A percentile compares a stretch with the other conserved stretches of the same genome.
Conservation (phyloP, 2,113 vertebrate species). For the Neoarius graeffei region DNA sequence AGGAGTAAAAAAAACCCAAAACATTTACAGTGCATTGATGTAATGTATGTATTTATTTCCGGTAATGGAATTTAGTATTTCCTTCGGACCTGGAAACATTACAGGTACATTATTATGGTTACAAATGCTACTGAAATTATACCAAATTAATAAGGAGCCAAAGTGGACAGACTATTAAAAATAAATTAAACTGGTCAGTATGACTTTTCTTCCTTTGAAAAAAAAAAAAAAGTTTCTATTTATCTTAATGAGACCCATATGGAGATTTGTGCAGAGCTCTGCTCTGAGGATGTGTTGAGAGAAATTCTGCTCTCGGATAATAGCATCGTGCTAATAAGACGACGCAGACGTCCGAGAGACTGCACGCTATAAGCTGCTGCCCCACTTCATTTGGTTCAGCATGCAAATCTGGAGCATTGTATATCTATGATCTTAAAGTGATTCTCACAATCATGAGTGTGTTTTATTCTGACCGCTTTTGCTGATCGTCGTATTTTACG, state of each 20-base stretch:
- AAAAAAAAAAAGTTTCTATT: conserved; percentile 74
- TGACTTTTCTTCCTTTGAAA: conserved; percentile 70
- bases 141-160: conserved; percentile 12
- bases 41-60: neutral
- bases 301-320: conserved; percentile 62
- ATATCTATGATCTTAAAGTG: neutral
- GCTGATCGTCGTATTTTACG: neutral
- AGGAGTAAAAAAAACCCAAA: neutral
- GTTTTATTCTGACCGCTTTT: neutral
- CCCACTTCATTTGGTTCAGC: neutral
- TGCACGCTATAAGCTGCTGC: conserved; percentile 17
- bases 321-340: conserved; percentile 56
- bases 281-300: conserved; percentile 60
- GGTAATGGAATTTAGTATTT: neutral
- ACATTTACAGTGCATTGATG: neutral
- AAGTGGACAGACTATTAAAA: conserved; percentile 37
- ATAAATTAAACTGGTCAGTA: conserved; percentile 64
- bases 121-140: neutral
- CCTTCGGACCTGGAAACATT: neutral
- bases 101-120: neutral
- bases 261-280: conserved; percentile 67
- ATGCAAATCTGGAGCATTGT: neutral
- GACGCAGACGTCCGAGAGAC: conserved; percentile 48
- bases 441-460: neutral
- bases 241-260: conserved; percentile 85